Evolutionary conservation across 2,797 vertebrate genomes (phyloP), one percentile per base, ranked within the genome.

Genomic region (Pangasius mekongensis): DNA sequence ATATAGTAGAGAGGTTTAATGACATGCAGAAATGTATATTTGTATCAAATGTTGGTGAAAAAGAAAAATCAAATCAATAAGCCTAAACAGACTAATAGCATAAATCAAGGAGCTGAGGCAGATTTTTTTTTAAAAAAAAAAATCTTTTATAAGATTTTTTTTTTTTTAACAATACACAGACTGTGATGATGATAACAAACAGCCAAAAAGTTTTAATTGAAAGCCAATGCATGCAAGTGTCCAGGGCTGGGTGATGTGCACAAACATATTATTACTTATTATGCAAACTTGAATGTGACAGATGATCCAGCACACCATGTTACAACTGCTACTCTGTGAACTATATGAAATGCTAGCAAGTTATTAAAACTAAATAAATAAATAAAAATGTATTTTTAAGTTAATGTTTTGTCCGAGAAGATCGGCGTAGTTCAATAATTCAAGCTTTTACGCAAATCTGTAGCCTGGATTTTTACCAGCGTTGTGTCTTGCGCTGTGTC

Each of bases 161-260:
- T 67, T 64, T 66, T 67, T 36, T 36, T 8, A 33, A 54, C 49
- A 78, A 56, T 49, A 78, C n/a, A 78, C n/a, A 78, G 47, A 77
- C 52, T 54, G n/a, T 56, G n/a, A 52, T 78, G 52, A 78, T 71
- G 11, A 76, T 1, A 9, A 78, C 47, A n/a, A 47, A 8, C 43
- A 78, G n/a, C 6, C n/a, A 54, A 20, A 56, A n/a, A 33, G 3
- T 36, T 58, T 80, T 22, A 20, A 30, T 39, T 0, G 1, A 39
- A 81, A 39, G 54, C 30, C 78, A 39, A 81, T 27, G 33, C 54
- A 81, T 81, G 30, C 77, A 58, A 80, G 30, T 58, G 74, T 54
- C 49, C 74, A 77, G 47, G 49, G n/a, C 74, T 54, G 27, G 27
- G n/a, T 30, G 49, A 77, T 30, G 47, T 52, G 47, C 4, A 1